A percentile compares a stretch with the other conserved stretches of the same genome.
Conservation (phyloP, 2,888 invertebrate species). For the Sclerodermus sp. region DNA sequence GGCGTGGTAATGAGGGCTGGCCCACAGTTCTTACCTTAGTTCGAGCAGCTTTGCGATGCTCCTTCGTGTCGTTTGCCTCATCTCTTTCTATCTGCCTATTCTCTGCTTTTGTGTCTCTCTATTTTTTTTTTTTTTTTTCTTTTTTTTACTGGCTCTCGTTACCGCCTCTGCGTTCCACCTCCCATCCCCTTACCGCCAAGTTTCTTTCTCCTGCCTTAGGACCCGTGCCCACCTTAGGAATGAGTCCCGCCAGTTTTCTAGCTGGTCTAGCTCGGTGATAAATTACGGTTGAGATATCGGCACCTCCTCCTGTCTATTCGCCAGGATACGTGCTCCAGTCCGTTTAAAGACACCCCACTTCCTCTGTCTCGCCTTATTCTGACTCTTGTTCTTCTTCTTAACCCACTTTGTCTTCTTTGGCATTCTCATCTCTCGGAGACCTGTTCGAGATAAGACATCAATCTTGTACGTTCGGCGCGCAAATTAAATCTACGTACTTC, state of each 20-base stretch:
- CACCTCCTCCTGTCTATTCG: constrained; percentile 48
- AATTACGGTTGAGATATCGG: constrained; percentile 50
- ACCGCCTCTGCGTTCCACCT: too few relatives aligned
- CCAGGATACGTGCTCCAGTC: constrained; percentile 19
- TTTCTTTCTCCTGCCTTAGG: too few relatives aligned
- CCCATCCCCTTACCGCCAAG: too few relatives aligned
- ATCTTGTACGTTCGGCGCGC: constrained; percentile 21
- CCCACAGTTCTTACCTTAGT: constrained; percentile 17
- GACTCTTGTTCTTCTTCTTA: constrained; percentile 10
- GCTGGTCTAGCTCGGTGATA: constrained; percentile 42
- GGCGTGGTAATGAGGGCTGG: constrained; percentile 50
- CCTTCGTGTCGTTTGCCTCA: constrained; percentile 16
- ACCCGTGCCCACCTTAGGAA: constrained; percentile 2
- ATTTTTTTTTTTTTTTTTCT: constrained; percentile 18
- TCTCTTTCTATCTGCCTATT: constrained; percentile 19
- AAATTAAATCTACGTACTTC: constrained; percentile 12
- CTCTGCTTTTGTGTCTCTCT: constrained; percentile 15
- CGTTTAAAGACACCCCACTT: constrained; percentile 20
- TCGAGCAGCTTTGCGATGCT: background rate
- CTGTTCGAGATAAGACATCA: constrained; percentile 23
- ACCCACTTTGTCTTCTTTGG: constrained; percentile 27
- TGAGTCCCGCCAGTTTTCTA: constrained; percentile 19
- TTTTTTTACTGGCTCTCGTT: background rate
- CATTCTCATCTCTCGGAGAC: constrained; percentile 21
- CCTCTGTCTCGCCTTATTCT: constrained; percentile 6